Percentiles rank a stretch among this genome's conserved stretches.
phyloP scores from a whole-genome alignment of 2,113 vertebrate species.

The Stigmatopora argus region DNA sequence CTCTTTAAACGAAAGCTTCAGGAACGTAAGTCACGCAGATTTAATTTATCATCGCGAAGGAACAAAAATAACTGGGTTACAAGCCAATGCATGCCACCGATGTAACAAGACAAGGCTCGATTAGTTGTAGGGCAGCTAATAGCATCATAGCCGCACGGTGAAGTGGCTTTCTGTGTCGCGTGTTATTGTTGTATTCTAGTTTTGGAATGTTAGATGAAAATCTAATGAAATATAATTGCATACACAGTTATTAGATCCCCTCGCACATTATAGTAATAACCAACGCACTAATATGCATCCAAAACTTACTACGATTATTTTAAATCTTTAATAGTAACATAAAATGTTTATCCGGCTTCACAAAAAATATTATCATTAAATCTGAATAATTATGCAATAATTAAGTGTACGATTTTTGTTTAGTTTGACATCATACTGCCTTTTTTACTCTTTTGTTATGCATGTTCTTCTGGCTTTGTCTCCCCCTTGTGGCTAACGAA shows the following conservation, averaged over 20 bases:
- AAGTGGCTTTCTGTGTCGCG: neutral
- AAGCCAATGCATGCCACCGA: neutral
- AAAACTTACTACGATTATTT: neutral
- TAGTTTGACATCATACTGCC: too few species aligned
- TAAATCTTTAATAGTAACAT: neutral
- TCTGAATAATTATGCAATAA: too few species aligned
- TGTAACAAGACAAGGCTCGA: neutral
- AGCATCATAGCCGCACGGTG: conserved; percentile 9
- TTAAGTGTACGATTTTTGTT: too few species aligned
- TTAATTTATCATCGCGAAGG: neutral
- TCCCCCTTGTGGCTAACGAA: too few species aligned
- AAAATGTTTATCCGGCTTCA: neutral
- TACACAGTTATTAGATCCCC: neutral
- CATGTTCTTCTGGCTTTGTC: too few species aligned
- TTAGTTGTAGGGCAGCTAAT: neutral
- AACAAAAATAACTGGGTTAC: too few species aligned
- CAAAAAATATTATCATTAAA: neutral
- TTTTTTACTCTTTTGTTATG: too few species aligned
- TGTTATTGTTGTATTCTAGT: neutral
- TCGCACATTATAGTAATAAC: too few species aligned
- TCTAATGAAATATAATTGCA: neutral
- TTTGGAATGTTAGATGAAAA: neutral
- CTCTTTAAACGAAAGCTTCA: neutral
- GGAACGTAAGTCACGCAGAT: conserved; percentile 9
- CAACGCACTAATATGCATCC: neutral